Base-by-base conservation (phyloP, 2,888 invertebrate species). In the Aporophyla lueneburgensis region DNA sequence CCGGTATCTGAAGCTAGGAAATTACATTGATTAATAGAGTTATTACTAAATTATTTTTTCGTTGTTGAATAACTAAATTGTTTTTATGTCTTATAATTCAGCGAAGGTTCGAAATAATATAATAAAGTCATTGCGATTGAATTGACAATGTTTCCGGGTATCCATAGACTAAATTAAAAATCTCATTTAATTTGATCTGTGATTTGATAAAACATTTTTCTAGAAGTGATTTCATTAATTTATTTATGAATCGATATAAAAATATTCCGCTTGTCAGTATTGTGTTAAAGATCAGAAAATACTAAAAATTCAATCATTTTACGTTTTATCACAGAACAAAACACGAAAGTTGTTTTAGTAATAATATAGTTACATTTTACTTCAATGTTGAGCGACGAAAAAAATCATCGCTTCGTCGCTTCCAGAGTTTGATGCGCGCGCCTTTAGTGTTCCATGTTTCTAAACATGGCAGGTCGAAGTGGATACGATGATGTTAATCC, bases 401-500 rank as follows among this genome's bases (percentile, higher is more conserved):
- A 85, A 89, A 86, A 69, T n/a, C 24, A 63, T 74, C 56, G 70
- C 54, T 73, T 78, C 63, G 82, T 86, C 90, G 82, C 83, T 90
- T 91, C 90, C 86, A 91, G 87, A 91, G 88, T 82, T 87, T 87
- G 91, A 93, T 93, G 94, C 94, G 94, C 96, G 96, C 96, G 95
- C 96, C 93, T 92, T 93, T 93, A 94, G 91, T 95, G 89, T 92
- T 96, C 96, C 96, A 95, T 96, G 96, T 96, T 97, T 97, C 97
- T 97, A 98, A 98, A 98, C 98, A 98, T 98, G 98, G 98, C 98
- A 97, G 98, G 98, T 97, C 98, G 98, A 97, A 97, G 98, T 98
- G 97, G 98, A 97, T 98, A 97, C 97, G 98, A 98, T 95, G 98
- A 97, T 96, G 96, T 97, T 95, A 97, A 98, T 97, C 97, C 97